Evolutionary conservation across 1,140 invertebrate species (phyloP).

Genomic region (Euwallacea fornicatus): DNA sequence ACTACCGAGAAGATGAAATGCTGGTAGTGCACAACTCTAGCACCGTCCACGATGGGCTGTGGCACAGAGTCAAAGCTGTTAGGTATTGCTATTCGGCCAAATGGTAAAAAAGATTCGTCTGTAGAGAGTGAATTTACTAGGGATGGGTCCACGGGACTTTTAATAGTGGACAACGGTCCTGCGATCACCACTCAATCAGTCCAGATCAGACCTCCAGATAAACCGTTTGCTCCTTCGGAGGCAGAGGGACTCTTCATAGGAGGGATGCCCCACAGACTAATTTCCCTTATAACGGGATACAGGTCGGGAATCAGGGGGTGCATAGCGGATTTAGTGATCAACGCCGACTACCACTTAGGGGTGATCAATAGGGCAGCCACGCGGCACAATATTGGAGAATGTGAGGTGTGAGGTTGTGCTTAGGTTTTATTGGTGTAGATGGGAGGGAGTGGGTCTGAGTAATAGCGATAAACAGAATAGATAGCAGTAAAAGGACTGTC

Average conservation of each 20-base stretch:
- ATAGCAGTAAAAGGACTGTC: background rate
- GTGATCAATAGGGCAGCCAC: conserved; percentile 47
- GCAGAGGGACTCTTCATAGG: conserved; percentile 77
- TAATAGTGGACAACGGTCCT: conserved; percentile 83
- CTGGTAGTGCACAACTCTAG: conserved; percentile 82
- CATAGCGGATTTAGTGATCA: conserved; percentile 76
- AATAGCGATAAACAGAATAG: too few species aligned
- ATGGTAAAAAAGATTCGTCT: background rate
- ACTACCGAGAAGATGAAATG: conserved; percentile 69
- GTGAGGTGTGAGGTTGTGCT: conserved; percentile 47
- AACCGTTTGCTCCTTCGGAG: conserved; percentile 79
- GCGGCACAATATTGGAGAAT: conserved; percentile 51
- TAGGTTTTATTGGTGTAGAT: too few species aligned
- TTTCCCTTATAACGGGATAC: conserved; percentile 64
- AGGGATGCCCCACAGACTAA: conserved; percentile 72
- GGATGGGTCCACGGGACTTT: conserved; percentile 79
- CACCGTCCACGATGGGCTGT: conserved; percentile 87
- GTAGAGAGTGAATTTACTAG: conserved; percentile 54
- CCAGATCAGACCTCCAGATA: conserved; percentile 79
- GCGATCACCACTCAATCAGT: conserved; percentile 77
- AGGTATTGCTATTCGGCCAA: conserved; percentile 63
- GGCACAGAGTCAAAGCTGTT: conserved; percentile 85
- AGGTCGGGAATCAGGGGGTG: conserved; percentile 76
- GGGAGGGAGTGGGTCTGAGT: too few species aligned
- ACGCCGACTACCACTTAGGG: conserved; percentile 67